Evolutionary conservation across 2,797 vertebrate genomes (phyloP).

Genomic region (Crenichthys baileyi): DNA sequence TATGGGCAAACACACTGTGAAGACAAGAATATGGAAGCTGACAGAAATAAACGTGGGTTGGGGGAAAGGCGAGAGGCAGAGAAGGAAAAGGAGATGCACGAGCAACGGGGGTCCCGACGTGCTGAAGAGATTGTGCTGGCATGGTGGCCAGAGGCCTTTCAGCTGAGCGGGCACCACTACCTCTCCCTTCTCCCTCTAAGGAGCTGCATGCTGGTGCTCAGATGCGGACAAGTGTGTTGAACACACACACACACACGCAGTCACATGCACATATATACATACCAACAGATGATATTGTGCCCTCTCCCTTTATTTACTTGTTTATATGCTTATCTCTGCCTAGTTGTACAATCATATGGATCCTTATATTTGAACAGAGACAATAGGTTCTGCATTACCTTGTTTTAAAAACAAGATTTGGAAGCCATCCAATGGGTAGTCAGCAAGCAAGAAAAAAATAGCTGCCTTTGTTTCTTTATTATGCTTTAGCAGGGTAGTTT

Average conservation of each 20-base stretch:
- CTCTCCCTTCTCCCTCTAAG: slow-evolving; percentile 53
- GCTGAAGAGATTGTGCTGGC: slow-evolving; percentile 81
- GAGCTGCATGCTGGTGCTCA: slow-evolving; percentile 63
- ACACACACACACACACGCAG: slow-evolving; percentile 38
- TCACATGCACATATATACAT: slow-evolving; percentile 28
- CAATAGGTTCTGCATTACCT: not conserved
- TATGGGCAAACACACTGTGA: slow-evolving; percentile 77
- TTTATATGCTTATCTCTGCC: not conserved
- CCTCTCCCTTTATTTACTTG: not conserved
- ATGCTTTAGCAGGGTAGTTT: not conserved
- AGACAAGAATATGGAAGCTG: slow-evolving; percentile 86
- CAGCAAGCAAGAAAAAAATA: not conserved
- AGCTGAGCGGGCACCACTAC: slow-evolving; percentile 64
- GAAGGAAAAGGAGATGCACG: slow-evolving; percentile 52
- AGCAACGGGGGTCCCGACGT: slow-evolving; percentile 66
- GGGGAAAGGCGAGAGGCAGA: slow-evolving; percentile 69
- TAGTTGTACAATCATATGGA: not conserved
- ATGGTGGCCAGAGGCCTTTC: slow-evolving; percentile 82
- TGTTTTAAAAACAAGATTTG: not conserved
- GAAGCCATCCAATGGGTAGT: not conserved
- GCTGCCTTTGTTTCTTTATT: not conserved
- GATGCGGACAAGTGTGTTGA: slow-evolving; percentile 49
- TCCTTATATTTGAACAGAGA: not conserved
- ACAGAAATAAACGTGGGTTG: slow-evolving; percentile 83
- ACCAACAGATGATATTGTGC: not conserved